Evolutionary conservation across 2,113 vertebrate genomes (phyloP).

Genomic region (Saccopteryx leptura): DNA sequence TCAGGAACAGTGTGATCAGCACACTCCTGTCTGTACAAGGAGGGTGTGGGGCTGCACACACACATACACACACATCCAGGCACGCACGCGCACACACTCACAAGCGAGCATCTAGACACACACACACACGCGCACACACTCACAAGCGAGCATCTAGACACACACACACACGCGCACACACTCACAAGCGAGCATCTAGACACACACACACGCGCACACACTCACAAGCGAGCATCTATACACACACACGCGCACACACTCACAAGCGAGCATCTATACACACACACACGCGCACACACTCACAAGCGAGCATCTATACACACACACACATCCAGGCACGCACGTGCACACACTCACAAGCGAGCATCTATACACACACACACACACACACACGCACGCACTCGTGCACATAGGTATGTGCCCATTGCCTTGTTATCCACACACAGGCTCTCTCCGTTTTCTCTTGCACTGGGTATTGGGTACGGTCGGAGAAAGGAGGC

Average conservation of each 20-base stretch:
- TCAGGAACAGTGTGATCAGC: too few relatives aligned
- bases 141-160: too few relatives aligned
- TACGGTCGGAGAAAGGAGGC: not conserved
- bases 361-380: rapidly evolving
- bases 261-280: not conserved
- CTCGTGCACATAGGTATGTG: not conserved
- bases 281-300: not conserved
- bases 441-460: not conserved
- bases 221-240: too few relatives aligned
- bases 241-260: too few relatives aligned
- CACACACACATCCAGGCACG: too few relatives aligned
- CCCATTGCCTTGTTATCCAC: not conserved
- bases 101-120: too few relatives aligned
- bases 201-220: too few relatives aligned
- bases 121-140: too few relatives aligned
- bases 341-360: not conserved
- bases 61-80: too few relatives aligned
- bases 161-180: too few relatives aligned
- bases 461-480: rapidly evolving
- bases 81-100: too few relatives aligned
- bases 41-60: not conserved
- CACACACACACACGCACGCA: rapidly evolving
- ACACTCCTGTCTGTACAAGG: not conserved
- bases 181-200: too few relatives aligned
- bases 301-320: rapidly evolving